Evolutionary conservation across 2,113 vertebrate species (phyloP).

Genomic region (Sporophila hypoxantha): DNA sequence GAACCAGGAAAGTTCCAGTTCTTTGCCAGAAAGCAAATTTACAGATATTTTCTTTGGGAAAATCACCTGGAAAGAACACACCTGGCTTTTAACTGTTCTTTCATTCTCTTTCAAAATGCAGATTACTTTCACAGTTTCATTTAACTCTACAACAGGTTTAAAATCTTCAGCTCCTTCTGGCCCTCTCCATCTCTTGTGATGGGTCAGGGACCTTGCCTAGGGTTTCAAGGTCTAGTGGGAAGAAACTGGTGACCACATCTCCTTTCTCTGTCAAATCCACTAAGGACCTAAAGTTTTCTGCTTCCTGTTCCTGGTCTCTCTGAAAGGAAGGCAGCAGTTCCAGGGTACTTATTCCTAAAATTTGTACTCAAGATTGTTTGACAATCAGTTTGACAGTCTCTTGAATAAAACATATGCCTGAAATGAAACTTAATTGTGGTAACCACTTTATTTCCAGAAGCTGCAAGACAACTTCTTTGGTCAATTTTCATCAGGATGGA

Average conservation of each 20-base stretch:
- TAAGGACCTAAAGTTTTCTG: not conserved
- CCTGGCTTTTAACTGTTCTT: not conserved
- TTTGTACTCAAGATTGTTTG: not conserved
- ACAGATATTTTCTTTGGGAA: not conserved
- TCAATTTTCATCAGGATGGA: not conserved
- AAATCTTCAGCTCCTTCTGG: not conserved
- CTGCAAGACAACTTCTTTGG: not conserved
- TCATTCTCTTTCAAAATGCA: not conserved
- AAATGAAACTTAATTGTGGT: not conserved
- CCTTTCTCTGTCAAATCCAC: not conserved
- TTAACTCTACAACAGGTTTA: not conserved
- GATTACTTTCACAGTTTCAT: not conserved
- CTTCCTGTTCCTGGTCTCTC: not conserved
- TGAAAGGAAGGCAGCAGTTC: not conserved
- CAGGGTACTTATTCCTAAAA: not conserved
- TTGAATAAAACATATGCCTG: not conserved
- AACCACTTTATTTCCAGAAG: not conserved
- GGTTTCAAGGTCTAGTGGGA: not conserved
- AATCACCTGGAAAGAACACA: not conserved
- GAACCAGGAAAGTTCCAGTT: not conserved
- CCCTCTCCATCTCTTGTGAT: not conserved
- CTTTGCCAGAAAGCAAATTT: not conserved
- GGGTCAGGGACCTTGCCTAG: not conserved
- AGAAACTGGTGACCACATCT: not conserved
- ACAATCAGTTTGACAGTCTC: not conserved